Percentiles rank a stretch among this genome's conserved stretches.
Conservation (phyloP, 2,888 invertebrate species). For the Platycheirus albimanus region DNA sequence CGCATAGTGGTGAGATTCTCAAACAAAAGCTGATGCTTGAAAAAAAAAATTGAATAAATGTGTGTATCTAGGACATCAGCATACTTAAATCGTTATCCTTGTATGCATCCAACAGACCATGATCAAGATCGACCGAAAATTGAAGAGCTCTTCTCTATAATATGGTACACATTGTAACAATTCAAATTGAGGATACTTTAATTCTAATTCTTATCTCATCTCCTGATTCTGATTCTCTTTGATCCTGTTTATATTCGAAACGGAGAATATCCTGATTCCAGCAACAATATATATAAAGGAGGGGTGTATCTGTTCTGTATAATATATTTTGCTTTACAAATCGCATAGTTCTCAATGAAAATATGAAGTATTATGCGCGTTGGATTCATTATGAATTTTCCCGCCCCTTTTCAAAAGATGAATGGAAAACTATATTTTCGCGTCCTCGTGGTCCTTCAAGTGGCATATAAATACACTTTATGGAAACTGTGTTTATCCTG, state of each 20-base stretch:
- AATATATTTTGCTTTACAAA: slow-evolving; percentile 48
- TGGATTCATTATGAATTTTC: slow-evolving; percentile 53
- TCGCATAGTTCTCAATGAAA: slow-evolving; percentile 37
- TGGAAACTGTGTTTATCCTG: slow-evolving; percentile 66
- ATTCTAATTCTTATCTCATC: slow-evolving; percentile 73
- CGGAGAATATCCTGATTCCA: slow-evolving; percentile 37
- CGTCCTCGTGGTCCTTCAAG: slow-evolving; percentile 63
- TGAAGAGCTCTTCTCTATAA: slow-evolving; percentile 39
- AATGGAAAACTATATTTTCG: slow-evolving; percentile 58
- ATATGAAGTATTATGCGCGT: slow-evolving; percentile 50
- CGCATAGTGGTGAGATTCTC: slow-evolving; percentile 28
- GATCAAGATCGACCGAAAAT: slow-evolving; percentile 57
- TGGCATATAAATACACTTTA: slow-evolving; percentile 17
- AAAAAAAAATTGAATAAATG: slow-evolving; percentile 12
- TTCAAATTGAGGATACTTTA: slow-evolving; percentile 71
- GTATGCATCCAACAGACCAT: slow-evolving; percentile 53
- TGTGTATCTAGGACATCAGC: slow-evolving; percentile 59
- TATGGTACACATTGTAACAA: slow-evolving; percentile 56
- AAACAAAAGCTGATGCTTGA: slow-evolving; percentile 38
- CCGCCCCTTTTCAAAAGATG: slow-evolving; percentile 44
- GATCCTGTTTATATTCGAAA: slow-evolving; percentile 56
- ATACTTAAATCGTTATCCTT: slow-evolving; percentile 51
- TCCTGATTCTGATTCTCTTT: slow-evolving; percentile 40
- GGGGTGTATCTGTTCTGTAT: slow-evolving; percentile 38
- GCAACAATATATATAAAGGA: too few species aligned